Base-by-base conservation (phyloP, 2,888 invertebrate species). In the Chrysodeixis includens region DNA sequence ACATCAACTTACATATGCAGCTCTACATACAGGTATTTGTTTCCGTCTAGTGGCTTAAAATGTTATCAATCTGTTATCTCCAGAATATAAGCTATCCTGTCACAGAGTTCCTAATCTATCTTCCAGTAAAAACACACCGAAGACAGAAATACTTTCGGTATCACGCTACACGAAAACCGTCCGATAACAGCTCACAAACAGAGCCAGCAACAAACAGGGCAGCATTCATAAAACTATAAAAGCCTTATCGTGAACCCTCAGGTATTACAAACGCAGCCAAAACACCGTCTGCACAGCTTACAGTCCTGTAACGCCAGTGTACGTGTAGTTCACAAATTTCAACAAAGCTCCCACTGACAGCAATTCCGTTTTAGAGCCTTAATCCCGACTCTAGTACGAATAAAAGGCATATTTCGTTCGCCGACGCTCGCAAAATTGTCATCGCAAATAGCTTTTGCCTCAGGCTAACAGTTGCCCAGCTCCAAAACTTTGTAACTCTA, bases 341-440 rank as follows among this genome's bases (percentile, higher is more conserved):
- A 84, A 90, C 91, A 93, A 91, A 93, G 92, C 90, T 84, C 81
- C 78, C 83, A 83, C 91, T 88, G 92, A 94, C 93, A 94, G 90
- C 93, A 92, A 94, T 94, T 93, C 93, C 90, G 92, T 94, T 94
- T 94, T 93, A 94, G 91, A 89, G 92, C 92, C 90, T 92, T 94
- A 94, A 94, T 95, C 92, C 94, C 91, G 90, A 87, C 91, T 91
- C 91, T 86, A 89, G 85, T 91, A 87, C 92, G 94, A 92, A 95
- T 95, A 95, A 95, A 95, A 94, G 94, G 93, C 94, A 95, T 94
- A 94, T 94, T 95, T 94, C 94, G 93, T 93, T 92, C 93, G 87
- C 90, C 92, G 90, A 89, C 91, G 92, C 92, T 93, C 90, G 91
- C 93, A 89, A 94, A 95, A 95, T 95, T 94, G 95, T 95, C 95